These are phyloP conservation scores for Excalfactoria chinensis DNA, from an alignment of 2,113 vertebrate species.

Conservation along the genomic window DNA sequence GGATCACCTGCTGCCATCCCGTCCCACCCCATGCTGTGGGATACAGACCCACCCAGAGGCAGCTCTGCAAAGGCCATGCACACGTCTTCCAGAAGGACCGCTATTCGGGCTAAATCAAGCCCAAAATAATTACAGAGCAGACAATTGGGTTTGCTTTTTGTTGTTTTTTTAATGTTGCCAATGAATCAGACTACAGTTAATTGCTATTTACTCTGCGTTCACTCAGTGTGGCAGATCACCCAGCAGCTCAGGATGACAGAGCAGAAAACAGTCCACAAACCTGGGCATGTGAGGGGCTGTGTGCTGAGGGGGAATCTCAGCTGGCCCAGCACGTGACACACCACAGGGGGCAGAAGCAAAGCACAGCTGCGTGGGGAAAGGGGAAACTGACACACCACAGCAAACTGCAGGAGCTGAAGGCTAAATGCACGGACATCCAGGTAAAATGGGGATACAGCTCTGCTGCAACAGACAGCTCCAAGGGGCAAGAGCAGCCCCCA, in stretches of 20 bases:
- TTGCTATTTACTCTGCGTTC: constrained; percentile 1
- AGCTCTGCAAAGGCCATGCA: not conserved
- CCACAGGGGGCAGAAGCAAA: not conserved
- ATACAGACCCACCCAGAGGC: rapidly evolving
- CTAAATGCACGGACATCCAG: not conserved
- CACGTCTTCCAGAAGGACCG: not conserved
- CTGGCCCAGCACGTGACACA: not conserved
- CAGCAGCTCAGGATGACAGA: not conserved
- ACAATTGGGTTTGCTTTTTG: not conserved
- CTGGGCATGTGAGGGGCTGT: not conserved
- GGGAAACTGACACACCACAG: not conserved
- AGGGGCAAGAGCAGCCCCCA: not conserved
- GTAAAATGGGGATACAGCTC: not conserved
- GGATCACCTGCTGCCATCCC: too few relatives aligned
- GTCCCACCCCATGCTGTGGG: rapidly evolving
- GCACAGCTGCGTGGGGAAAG: not conserved
- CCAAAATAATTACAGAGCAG: constrained; percentile 24
- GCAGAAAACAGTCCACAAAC: not conserved
- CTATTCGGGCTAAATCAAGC: constrained; percentile 9
- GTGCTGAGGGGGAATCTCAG: rapidly evolving
- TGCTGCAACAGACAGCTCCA: not conserved
- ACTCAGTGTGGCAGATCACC: not conserved
- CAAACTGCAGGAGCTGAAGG: not conserved
- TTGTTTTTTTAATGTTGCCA: not conserved
- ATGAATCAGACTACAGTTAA: constrained; percentile 37